These are phyloP conservation scores for Verasper variegatus DNA, from an alignment of 2,113 vertebrate species.

Conservation along the genomic window DNA sequence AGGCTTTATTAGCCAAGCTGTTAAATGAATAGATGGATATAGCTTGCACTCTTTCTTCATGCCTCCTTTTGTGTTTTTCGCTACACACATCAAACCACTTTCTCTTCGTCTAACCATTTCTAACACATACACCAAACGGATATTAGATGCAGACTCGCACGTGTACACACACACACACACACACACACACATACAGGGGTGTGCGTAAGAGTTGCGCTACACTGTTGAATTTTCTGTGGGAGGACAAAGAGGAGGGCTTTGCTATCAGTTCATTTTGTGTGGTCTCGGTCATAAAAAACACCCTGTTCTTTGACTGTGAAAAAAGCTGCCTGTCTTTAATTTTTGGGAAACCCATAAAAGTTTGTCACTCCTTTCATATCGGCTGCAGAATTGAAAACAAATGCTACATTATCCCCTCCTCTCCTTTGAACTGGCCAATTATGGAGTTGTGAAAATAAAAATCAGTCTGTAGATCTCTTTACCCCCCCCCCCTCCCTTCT, in stretches of 20 bases:
- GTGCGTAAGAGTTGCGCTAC: constrained; percentile 3
- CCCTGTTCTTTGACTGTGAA: constrained; percentile 90
- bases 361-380: constrained; percentile 86
- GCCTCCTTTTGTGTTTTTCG: constrained; percentile 57
- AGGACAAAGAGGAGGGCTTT: constrained; percentile 81
- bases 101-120: constrained; percentile 49
- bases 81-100: constrained; percentile 62
- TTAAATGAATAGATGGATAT: constrained; percentile 75
- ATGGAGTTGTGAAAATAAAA: constrained; percentile 98
- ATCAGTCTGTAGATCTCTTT: constrained; percentile 78
- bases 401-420: constrained; percentile 85
- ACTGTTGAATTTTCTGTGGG: constrained; percentile 63
- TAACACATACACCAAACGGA: constrained; percentile 14
- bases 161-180: background rate
- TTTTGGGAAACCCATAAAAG: constrained; percentile 94
- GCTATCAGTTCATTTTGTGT: constrained; percentile 95
- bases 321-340: constrained; percentile 93
- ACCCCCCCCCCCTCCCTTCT: constrained; percentile 16
- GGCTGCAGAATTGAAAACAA: constrained; percentile 93
- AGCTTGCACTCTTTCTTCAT: constrained; percentile 50
- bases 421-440: constrained; percentile 96
- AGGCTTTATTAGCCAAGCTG: constrained; percentile 79
- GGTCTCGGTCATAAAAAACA: constrained; percentile 92
- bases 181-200: background rate
- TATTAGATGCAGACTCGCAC: constrained; percentile 6